Base-by-base conservation (phyloP, 1,140 invertebrate species). In the Aporrectodea caliginosa region DNA sequence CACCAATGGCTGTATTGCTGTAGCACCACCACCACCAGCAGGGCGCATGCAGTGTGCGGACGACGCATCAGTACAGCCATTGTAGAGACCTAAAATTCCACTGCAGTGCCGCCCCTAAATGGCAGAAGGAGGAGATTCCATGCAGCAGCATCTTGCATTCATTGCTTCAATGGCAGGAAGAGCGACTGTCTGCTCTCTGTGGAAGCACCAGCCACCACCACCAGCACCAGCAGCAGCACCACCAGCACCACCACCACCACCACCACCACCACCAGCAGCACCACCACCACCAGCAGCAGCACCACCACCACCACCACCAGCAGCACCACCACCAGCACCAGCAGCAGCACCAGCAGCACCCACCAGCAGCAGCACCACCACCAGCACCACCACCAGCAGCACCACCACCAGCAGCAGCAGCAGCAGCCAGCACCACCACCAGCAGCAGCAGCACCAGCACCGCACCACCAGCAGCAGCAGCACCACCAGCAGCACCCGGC, bases 291-390 rank as follows among this genome's bases (percentile, higher is more conserved):
- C 68, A 69, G 16, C 68, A 69, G 68, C 68, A 69, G 68, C 68
- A 69, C 16, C 68, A 69, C 16, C 68, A 69, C 16, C 68, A 69
- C 68, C 68, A 69, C 16, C 68, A 69, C 16, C 68, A 69, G 68
- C 68, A 69, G 68, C 68, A 69, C 68, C 68, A 69, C 16, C 68
- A 69, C 16, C 68, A 69, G 68, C 68, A 69, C 16, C 68, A 69
- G 68, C 68, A 69, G 68, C 68, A 69, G 68, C 68, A 69, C 68
- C 68, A 69, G 68, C 68, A 69, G 68, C 68, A 69, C 68, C 16
- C 68, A 69, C 68, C 68, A 69, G 68, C 68, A 69, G 68, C n/a
- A 69, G 68, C 68, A 69, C 16, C 68, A 69, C 16, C 68, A 69
- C 16, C 68, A 69, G 68, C 68, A 69, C 68, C 68, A 69, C 16